phyloP scores from a whole-genome alignment of 1,140 invertebrate genomes.

The Cydia pomonella region DNA sequence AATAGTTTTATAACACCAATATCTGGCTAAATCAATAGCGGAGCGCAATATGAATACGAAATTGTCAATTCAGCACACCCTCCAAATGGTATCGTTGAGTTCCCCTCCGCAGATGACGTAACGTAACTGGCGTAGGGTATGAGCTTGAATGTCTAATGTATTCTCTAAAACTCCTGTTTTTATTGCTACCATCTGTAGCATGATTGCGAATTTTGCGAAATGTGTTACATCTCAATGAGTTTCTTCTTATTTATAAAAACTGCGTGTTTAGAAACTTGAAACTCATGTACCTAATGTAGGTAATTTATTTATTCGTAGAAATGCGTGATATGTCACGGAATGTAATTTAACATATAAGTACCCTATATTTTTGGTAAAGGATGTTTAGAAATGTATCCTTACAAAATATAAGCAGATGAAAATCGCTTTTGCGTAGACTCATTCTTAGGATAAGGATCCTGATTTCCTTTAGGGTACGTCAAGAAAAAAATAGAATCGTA shows the following conservation, averaged over 20 bases:
- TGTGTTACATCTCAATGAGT: background rate
- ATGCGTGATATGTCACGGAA: too few relatives aligned
- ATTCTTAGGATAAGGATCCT: too few relatives aligned
- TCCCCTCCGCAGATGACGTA: background rate
- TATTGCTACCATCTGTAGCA: background rate
- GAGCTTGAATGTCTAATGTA: background rate
- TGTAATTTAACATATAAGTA: too few relatives aligned
- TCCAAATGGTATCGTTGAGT: background rate
- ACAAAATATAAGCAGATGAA: too few relatives aligned
- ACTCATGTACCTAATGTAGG: too few relatives aligned
- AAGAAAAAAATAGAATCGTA: too few relatives aligned
- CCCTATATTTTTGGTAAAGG: too few relatives aligned
- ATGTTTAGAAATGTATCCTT: too few relatives aligned
- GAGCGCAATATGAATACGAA: background rate
- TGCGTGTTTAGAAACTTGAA: too few relatives aligned
- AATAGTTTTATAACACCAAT: constrained; percentile 5
- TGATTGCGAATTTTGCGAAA: constrained; percentile 1
- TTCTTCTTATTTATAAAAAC: background rate
- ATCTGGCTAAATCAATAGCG: constrained; percentile 3
- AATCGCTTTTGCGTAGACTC: too few relatives aligned
- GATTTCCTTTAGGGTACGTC: too few relatives aligned
- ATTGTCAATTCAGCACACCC: constrained; percentile 15
- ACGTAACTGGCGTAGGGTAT: background rate
- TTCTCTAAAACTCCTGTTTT: background rate
- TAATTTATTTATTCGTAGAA: too few relatives aligned